A percentile compares a stretch with the other conserved stretches of the same genome.
These are phyloP conservation scores for Bimastos eiseni DNA, from an alignment of 2,888 invertebrate genomes.

Conservation along the genomic window DNA sequence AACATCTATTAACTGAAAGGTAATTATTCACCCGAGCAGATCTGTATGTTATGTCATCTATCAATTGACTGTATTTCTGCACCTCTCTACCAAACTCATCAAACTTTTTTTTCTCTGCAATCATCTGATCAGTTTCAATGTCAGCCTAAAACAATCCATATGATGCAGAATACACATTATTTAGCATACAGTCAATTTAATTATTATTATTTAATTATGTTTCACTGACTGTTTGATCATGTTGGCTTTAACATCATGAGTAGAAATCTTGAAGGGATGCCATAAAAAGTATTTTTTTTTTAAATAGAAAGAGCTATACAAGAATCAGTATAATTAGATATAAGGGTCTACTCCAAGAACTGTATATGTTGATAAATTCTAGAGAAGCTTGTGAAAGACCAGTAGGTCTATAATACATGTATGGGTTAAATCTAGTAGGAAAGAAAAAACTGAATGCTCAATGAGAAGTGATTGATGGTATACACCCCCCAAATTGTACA, in stretches of 20 bases:
- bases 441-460: no score
- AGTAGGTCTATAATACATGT: no score
- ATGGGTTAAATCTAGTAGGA: no score
- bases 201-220: no score
- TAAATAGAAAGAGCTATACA: not conserved
- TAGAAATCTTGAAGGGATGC: no score
- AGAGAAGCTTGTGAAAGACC: not conserved
- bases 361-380: not conserved
- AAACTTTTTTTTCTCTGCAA: not conserved
- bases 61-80: conserved; percentile 7
- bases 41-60: conserved; percentile 64
- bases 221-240: no score
- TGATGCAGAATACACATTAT: not conserved
- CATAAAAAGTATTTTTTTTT: no score
- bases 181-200: not conserved
- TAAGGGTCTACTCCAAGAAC: not conserved
- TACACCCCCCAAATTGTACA: no score
- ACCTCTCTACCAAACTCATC: conserved; percentile 9
- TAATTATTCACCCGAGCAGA: conserved; percentile 55
- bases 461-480: no score
- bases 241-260: no score
- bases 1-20: not conserved
- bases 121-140: not conserved
- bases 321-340: not conserved
- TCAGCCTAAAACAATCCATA: conserved; percentile 1